Base-by-base conservation (phyloP, 64 coral and sea anemone genomes). In the Montipora efflorescens region DNA sequence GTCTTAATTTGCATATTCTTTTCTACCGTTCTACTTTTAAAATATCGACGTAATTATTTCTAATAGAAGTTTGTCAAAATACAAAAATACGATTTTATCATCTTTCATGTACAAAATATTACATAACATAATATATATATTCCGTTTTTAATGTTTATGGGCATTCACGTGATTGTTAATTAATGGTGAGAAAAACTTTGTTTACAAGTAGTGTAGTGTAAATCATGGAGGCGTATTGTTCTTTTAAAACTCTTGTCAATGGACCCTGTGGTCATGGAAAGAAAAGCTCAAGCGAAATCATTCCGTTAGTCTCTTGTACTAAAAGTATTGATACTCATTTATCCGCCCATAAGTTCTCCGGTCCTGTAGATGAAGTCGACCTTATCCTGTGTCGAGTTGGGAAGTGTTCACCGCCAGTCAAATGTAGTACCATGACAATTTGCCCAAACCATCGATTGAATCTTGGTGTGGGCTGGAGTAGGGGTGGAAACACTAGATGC, bases 1-100 rank as follows among this genome's bases (percentile, higher is more conserved):
- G 88, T 90, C 88, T 90, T 90, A 90, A 90, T 89, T 77, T 85
- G 28, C 82, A 67, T 67, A 84, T 84, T 84, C 55, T 84, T 84
- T 84, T 84, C 82, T 84, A 84, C 82, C 25, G 82, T 68, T 84
- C 82, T 84, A 84, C 82, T 84, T 84, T 84, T 84, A 84, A 84
- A 84, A 84, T 84, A 84, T 84, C 82, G 82, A 84, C 82, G 82
- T 84, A 84, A 84, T 67, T 84, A 84, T 68, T 84, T 84, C 82
- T 59, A 84, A 84, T 66, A 84, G 82, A 84, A 84, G 82, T 84
- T 84, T 84, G 82, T 84, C 59, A 67, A 84, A 84, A 84, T 84
- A 67, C 82, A 84, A 84, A 84, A 84, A 84, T 84, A 68, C 82
- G 82, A 84, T 84, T 84, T 84, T 84, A 68, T 84, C 82, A 84